phyloP scores from a whole-genome alignment of 2,888 invertebrate species.

The Sinhomidia bicolor region DNA sequence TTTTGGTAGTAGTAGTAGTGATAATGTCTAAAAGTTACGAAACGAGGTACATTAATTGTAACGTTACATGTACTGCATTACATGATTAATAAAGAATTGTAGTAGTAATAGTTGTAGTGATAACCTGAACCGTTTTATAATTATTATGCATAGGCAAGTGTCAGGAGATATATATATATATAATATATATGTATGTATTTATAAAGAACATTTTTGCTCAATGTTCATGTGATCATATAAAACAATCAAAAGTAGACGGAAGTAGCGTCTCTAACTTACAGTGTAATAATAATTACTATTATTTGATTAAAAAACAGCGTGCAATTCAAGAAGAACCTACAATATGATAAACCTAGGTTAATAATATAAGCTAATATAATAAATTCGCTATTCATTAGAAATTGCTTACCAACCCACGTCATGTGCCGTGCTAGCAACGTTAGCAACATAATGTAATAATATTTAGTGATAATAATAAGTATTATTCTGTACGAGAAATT shows the following conservation, averaged over 20 bases:
- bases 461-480: slow-evolving; percentile 11
- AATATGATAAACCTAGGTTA: slow-evolving; percentile 31
- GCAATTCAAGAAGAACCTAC: slow-evolving; percentile 65
- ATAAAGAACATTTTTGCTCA: slow-evolving; percentile 52
- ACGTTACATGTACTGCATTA: neutral
- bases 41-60: slow-evolving; percentile 61
- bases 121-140: slow-evolving; percentile 54
- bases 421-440: slow-evolving; percentile 6
- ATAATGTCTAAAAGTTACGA: slow-evolving; percentile 31
- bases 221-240: slow-evolving; percentile 60
- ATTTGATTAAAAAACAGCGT: slow-evolving; percentile 65
- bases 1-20: slow-evolving; percentile 23
- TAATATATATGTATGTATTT: slow-evolving; percentile 40
- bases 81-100: slow-evolving; percentile 26
- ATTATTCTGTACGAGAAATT: slow-evolving; percentile 17
- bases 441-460: slow-evolving; percentile 20
- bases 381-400: slow-evolving; percentile 21
- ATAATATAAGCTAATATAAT: slow-evolving; percentile 9
- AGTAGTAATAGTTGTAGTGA: slow-evolving; percentile 25
- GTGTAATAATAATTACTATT: slow-evolving; percentile 3
- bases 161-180: slow-evolving; percentile 51
- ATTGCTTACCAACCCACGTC: neutral
- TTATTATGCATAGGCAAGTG: slow-evolving; percentile 69
- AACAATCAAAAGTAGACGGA: slow-evolving; percentile 56
- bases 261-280: slow-evolving; percentile 21